phyloP scores from a whole-genome alignment of 2,797 vertebrate genomes.

The Oryzias sinensis region DNA sequence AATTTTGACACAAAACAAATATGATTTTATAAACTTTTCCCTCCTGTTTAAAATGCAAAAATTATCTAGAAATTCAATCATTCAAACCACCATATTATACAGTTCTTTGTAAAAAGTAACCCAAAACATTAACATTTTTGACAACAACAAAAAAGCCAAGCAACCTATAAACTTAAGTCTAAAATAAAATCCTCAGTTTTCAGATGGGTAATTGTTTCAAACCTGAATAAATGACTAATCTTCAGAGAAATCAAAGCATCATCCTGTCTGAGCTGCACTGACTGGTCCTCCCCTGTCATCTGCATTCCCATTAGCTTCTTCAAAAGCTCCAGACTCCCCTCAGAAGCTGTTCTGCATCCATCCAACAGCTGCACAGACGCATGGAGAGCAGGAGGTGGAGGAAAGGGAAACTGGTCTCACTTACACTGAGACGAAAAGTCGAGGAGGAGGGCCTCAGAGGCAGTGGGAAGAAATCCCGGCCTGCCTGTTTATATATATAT shows the following conservation, averaged over 20 bases:
- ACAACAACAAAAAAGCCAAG: background rate
- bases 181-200: too few relatives aligned
- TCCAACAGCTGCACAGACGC: conserved; percentile 4
- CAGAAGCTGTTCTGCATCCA: conserved; percentile 4
- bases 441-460: conserved; percentile 49
- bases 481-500: conserved; percentile 71
- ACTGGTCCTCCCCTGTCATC: conserved; percentile 12
- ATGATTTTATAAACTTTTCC: background rate
- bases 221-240: background rate
- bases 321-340: conserved; percentile 7
- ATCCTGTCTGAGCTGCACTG: background rate
- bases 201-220: background rate
- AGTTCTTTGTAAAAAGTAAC: background rate
- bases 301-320: conserved; percentile 27
- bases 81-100: background rate
- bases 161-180: background rate
- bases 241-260: background rate
- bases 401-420: conserved; percentile 53
- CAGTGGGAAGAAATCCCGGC: conserved; percentile 39
- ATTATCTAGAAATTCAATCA: background rate
- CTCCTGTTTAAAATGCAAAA: background rate
- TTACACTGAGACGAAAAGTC: conserved; percentile 39
- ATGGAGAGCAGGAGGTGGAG: conserved; percentile 27
- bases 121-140: background rate
- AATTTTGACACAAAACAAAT: background rate